Percentiles rank a stretch among this genome's conserved stretches.
Evolutionary conservation across 2,888 invertebrate species (phyloP).

Genomic region (Apantesis nais): DNA sequence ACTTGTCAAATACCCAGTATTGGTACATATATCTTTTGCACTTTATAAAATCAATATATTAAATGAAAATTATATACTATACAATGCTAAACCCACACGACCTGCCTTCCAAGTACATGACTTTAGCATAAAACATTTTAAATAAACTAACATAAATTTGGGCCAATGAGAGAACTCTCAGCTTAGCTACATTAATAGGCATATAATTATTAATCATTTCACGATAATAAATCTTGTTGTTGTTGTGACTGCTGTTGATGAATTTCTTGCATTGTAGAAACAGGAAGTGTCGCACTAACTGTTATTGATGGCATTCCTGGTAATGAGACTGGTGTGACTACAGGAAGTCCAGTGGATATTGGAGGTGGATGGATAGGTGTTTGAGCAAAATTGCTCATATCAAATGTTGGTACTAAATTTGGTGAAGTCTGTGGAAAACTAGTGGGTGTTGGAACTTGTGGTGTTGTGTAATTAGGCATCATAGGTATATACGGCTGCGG

Average conservation of each 20-base stretch:
- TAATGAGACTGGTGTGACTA: slow-evolving; percentile 89
- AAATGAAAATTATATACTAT: slow-evolving; percentile 47
- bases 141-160: slow-evolving; percentile 58
- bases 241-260: slow-evolving; percentile 78
- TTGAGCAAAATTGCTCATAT: slow-evolving; percentile 73
- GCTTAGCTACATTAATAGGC: slow-evolving; percentile 54
- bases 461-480: slow-evolving; percentile 76
- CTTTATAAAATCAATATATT: slow-evolving; percentile 41
- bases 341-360: slow-evolving; percentile 71
- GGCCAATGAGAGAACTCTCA: slow-evolving; percentile 51
- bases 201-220: slow-evolving; percentile 57
- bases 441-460: slow-evolving; percentile 54
- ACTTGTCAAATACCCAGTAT: slow-evolving; percentile 43
- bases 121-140: slow-evolving; percentile 57
- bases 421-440: slow-evolving; percentile 53
- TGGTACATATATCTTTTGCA: slow-evolving; percentile 44
- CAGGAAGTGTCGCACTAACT: slow-evolving; percentile 89
- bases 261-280: slow-evolving; percentile 85
- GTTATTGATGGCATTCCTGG: slow-evolving; percentile 93
- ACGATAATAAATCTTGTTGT: slow-evolving; percentile 77
- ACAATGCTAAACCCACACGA: slow-evolving; percentile 44
- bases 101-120: slow-evolving; percentile 52
- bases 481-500: slow-evolving; percentile 84
- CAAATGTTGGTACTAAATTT: slow-evolving; percentile 76
- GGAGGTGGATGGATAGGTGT: slow-evolving; percentile 70